Base-by-base conservation (phyloP, 2,888 invertebrate genomes). In the Acronicta aceris region DNA sequence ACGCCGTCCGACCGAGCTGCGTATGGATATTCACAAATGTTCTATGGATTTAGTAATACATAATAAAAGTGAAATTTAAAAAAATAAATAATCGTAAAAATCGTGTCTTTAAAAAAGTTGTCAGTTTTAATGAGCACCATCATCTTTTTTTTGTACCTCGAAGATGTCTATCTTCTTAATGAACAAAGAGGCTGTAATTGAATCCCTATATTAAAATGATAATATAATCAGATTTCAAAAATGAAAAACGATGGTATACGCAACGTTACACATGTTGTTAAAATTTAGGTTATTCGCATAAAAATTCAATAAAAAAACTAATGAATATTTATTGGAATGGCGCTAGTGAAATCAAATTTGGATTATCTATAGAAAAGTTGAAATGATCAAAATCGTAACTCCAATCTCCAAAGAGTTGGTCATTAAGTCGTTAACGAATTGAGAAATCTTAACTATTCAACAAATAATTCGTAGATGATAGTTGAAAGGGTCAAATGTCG, bases 291-390 rank as follows among this genome's bases (percentile, higher is more conserved):
- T 15, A 38, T 48, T 48, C 21, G 48, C 17, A 46, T 65, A 43
- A 46, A 16, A 15, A 43, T 47, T 13, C 13, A 56, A 56, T 54
- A 57, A 58, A 70, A n/a, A 54, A 9, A 0, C 36, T 53, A 13
- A 69, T 51, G 15, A 57, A 60, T 72, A 69, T 57, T 59, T 51
- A 59, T 50, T 8, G 51, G 12, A 42, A n/a, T 41, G 53, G 53
- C 53, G 43, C 47, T 16, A 51, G 40, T 38, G 38, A 42, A 12
- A 36, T 13, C 36, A 45, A 33, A 57, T 17, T 50, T 53, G 12
- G 13, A 30, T 38, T 53, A 21, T 38, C 13, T 38, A 21, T 42
- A 33, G 30, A 43, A 5, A 8, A 33, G 5, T 51, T 13, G 8
- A 13, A 16, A 27, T 0, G 16, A 41, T 43, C n/a, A 5, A 33